Base-by-base conservation (phyloP, 1,140 invertebrate species). In the Eulimnadia texana region DNA sequence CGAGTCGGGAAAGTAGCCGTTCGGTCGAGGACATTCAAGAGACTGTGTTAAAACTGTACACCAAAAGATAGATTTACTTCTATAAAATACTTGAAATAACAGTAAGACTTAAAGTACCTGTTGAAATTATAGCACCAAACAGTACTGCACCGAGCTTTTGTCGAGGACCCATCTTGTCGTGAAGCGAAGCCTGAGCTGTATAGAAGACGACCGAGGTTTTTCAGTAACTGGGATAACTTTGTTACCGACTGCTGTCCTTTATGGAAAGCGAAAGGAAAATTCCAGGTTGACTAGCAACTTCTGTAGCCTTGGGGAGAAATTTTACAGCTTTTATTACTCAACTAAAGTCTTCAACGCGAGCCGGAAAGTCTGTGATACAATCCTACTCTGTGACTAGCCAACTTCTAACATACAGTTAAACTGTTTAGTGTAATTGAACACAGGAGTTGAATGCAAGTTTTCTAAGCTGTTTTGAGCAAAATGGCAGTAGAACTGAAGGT, bases 1-100 rank as follows among this genome's bases (percentile, higher is more conserved):
- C 1, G 76, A 76, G 71, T 90, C 85, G 1, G 85, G 77, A 73
- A 83, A 90, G 72, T 78, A 88, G 22, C 87, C 86, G 63, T 83
- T 83, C 59, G 80, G 76, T 59, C 84, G 80, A 1, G 85, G 85
- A 68, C 86, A 88, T 64, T 6, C 33, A 16, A 16, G 33, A 42
- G 16, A 6, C 33, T 42, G 33, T 16, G 33, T 16, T 42, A 42
- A 42, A 42, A 42, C 33, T 42, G 33, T 9, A 42, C 6, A 16
- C 6, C 33, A 42, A 6, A 42, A 6, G 16, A 42, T 42, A 6
- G 33, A 9, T 42, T 16, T n/a, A n/a, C n/a, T n/a, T n/a, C n/a
- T n/a, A n/a, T 9, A 42, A 42, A 6, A 16, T 42, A 6, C 6
- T 42, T 42, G 6, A 9, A 42, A 42, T 16, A 42, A 42, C 33